phyloP scores from a whole-genome alignment of 2,797 vertebrate genomes.

The Malacoctenus gilli region DNA sequence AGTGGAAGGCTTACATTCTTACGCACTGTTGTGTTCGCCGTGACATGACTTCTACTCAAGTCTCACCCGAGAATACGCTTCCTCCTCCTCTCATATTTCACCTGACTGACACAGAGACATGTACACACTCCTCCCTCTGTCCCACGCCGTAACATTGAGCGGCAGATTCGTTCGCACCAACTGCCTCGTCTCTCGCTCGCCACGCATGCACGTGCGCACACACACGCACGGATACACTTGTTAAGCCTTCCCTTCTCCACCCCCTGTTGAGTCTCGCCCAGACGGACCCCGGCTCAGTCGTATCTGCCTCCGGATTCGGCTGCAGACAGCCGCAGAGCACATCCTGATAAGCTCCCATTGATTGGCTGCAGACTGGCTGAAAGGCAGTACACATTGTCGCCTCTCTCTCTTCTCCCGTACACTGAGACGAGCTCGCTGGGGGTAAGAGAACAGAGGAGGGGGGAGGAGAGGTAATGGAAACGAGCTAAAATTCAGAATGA shows the following conservation, averaged over 20 bases:
- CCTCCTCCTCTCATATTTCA: no score
- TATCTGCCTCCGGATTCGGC: slow-evolving; percentile 56
- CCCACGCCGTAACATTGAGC: slow-evolving; percentile 19
- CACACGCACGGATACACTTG: slow-evolving; percentile 40
- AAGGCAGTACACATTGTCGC: slow-evolving; percentile 64
- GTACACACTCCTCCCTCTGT: slow-evolving; percentile 11
- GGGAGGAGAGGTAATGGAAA: slow-evolving; percentile 45
- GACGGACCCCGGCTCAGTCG: slow-evolving; percentile 56
- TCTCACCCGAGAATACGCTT: no score
- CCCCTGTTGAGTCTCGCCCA: slow-evolving; percentile 57
- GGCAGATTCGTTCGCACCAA: slow-evolving; percentile 28
- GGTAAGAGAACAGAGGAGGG: slow-evolving; percentile 19
- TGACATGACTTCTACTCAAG: no score
- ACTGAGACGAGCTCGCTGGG: slow-evolving; percentile 10
- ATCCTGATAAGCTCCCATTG: slow-evolving; percentile 71
- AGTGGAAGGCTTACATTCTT: no score
- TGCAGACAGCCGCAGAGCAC: slow-evolving; percentile 57
- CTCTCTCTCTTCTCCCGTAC: slow-evolving; percentile 14
- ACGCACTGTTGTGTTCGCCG: no score
- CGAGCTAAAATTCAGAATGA: slow-evolving; percentile 56
- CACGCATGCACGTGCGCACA: slow-evolving; percentile 3
- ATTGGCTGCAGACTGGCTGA: slow-evolving; percentile 70
- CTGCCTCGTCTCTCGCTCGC: slow-evolving; percentile 11
- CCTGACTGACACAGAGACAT: slow-evolving; percentile 36
- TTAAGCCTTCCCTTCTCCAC: slow-evolving; percentile 47